Evolutionary conservation across 2,888 invertebrate genomes (phyloP).

Genomic region (Allophyes oxyacanthae): DNA sequence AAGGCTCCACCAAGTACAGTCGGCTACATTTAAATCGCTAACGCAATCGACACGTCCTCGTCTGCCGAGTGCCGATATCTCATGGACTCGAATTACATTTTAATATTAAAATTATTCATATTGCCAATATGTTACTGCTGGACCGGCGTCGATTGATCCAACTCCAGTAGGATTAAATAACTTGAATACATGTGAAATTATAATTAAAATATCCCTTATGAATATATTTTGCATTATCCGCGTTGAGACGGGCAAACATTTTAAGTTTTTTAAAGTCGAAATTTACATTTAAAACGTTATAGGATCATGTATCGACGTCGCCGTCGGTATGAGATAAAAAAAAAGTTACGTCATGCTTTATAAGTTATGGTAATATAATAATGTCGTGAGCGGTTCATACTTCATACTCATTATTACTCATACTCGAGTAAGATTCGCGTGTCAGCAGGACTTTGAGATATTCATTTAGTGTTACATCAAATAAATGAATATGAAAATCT

Average conservation of each 20-base stretch:
- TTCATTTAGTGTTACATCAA: constrained; percentile 12
- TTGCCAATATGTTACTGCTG: constrained; percentile 52
- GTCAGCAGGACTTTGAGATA: constrained; percentile 12
- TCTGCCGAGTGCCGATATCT: constrained; percentile 52
- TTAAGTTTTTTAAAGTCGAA: constrained; percentile 72
- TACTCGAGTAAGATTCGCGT: constrained; percentile 10
- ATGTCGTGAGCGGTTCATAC: constrained; percentile 21
- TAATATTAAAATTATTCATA: constrained; percentile 68
- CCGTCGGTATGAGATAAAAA: constrained; percentile 40
- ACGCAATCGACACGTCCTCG: constrained; percentile 48
- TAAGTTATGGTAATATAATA: constrained; percentile 51
- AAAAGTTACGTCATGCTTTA: constrained; percentile 27
- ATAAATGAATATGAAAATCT: constrained; percentile 11
- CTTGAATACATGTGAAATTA: constrained; percentile 71
- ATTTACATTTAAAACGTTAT: constrained; percentile 76
- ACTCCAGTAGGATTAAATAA: constrained; percentile 71
- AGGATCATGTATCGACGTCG: constrained; percentile 51
- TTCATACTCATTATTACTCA: constrained; percentile 5
- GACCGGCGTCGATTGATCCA: constrained; percentile 62
- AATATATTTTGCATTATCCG: constrained; percentile 68
- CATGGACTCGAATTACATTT: constrained; percentile 62
- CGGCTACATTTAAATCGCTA: constrained; percentile 39
- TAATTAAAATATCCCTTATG: constrained; percentile 79
- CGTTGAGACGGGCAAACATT: constrained; percentile 65
- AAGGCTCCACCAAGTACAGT: constrained; percentile 5